Evolutionary conservation across 2,797 vertebrate species (phyloP).

Genomic region (Capromys pilorides): DNA sequence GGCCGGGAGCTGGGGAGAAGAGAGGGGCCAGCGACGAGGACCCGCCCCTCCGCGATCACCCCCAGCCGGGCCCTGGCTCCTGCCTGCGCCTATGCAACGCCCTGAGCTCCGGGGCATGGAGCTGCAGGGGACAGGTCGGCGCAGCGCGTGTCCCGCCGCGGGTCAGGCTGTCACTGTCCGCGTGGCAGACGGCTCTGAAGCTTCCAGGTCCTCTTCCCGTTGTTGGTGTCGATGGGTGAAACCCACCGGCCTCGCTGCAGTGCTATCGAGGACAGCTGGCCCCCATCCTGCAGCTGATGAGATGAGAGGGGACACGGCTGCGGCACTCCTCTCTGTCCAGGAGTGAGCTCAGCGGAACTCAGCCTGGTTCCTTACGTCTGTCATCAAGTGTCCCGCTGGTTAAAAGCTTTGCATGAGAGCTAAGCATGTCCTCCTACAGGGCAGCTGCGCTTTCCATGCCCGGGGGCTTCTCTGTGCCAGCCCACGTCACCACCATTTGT

Average conservation of each 20-base stretch:
- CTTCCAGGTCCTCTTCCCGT: background rate
- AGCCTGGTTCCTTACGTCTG: background rate
- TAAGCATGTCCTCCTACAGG: background rate
- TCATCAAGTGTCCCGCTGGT: background rate
- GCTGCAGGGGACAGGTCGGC: too few relatives aligned
- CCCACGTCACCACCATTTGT: rapidly evolving
- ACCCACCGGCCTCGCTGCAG: background rate
- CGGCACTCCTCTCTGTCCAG: background rate
- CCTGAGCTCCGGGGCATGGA: too few relatives aligned
- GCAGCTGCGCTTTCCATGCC: background rate
- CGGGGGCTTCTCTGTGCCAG: background rate
- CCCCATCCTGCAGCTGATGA: background rate
- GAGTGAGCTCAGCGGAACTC: background rate
- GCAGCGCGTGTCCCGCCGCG: background rate
- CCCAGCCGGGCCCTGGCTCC: background rate
- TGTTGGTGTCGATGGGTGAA: background rate
- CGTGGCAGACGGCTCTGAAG: background rate
- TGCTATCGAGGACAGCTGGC: background rate
- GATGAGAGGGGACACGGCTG: background rate
- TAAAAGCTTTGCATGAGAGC: background rate
- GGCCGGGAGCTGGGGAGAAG: background rate
- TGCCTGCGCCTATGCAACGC: background rate
- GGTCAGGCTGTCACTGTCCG: background rate
- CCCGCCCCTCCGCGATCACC: background rate
- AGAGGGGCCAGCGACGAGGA: background rate